Conservation (phyloP, 2,888 invertebrate genomes). For the Leuctra nigra region DNA sequence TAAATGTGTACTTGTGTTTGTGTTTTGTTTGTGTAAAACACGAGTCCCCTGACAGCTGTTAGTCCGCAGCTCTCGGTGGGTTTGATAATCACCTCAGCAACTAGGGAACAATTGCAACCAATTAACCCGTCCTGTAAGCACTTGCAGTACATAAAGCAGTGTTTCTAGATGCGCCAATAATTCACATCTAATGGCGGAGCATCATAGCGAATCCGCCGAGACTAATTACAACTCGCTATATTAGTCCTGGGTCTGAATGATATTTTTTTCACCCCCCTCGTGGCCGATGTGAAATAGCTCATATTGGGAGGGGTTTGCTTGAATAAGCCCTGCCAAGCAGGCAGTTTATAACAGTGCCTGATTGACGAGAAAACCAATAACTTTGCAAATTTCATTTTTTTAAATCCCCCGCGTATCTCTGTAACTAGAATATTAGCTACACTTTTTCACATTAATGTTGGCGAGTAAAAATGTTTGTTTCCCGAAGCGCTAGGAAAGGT, state of each 20-base stretch:
- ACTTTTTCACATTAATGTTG: constrained; percentile 6
- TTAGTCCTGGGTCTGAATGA: neutral
- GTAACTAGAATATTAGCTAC: too few relatives aligned
- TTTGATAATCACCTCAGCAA: constrained; percentile 15
- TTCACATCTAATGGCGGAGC: constrained; percentile 9
- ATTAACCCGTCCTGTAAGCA: neutral
- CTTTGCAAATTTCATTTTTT: constrained; percentile 15
- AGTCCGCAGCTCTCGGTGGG: constrained; percentile 11
- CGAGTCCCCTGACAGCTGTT: constrained; percentile 15
- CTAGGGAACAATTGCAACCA: constrained; percentile 14
- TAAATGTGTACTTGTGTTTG: neutral
- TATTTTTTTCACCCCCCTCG: neutral
- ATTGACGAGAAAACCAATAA: constrained; percentile 17
- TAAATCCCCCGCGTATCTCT: neutral
- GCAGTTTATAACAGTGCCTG: constrained; percentile 8
- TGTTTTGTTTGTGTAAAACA: neutral
- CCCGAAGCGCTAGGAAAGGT: neutral
- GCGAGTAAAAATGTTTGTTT: neutral
- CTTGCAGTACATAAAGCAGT: neutral
- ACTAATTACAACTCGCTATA: constrained; percentile 14
- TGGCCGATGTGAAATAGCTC: constrained; percentile 10
- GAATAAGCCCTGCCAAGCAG: constrained; percentile 5
- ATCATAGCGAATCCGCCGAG: constrained; percentile 4
- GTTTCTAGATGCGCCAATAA: constrained; percentile 4
- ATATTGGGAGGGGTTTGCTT: neutral